phyloP scores from a whole-genome alignment of 1,140 invertebrate genomes.

The Chironomus tepperi region DNA sequence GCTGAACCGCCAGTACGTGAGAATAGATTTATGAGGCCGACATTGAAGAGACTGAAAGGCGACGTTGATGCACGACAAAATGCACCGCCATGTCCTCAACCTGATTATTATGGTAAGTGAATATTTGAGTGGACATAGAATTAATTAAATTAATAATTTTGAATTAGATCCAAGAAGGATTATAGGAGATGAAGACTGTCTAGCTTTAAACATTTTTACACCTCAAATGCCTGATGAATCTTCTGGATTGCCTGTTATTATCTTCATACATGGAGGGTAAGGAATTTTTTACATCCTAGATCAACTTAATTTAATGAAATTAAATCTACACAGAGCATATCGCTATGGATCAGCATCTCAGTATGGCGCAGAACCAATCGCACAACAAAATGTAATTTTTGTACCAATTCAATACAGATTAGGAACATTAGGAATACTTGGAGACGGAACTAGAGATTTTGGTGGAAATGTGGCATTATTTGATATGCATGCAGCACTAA shows the following conservation, averaged over 20 bases:
- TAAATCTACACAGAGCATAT: conserved; percentile 42
- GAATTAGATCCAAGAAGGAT: conserved; percentile 31
- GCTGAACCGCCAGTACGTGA: conserved; percentile 53
- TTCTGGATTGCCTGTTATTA: conserved; percentile 46
- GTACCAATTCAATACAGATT: conserved; percentile 75
- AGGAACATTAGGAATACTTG: conserved; percentile 67
- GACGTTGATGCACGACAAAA: conserved; percentile 46
- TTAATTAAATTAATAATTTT: background rate
- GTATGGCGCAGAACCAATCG: conserved; percentile 51
- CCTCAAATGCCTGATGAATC: conserved; percentile 49
- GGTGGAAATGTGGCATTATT: conserved; percentile 61
- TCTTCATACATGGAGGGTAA: conserved; percentile 51
- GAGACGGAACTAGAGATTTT: conserved; percentile 51
- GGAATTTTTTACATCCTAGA: background rate
- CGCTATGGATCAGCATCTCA: conserved; percentile 54
- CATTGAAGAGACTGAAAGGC: conserved; percentile 42
- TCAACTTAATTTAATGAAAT: background rate
- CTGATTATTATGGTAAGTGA: conserved; percentile 35
- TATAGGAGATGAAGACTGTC: conserved; percentile 60
- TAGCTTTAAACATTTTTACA: conserved; percentile 68
- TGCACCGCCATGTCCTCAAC: conserved; percentile 48
- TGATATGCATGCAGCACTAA: conserved; percentile 56
- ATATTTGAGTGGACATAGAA: conserved; percentile 25
- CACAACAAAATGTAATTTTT: conserved; percentile 57
- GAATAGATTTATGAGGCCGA: conserved; percentile 50